Evolutionary conservation across 2,888 invertebrate genomes (phyloP).

Genomic region (Tridacna gigas): DNA sequence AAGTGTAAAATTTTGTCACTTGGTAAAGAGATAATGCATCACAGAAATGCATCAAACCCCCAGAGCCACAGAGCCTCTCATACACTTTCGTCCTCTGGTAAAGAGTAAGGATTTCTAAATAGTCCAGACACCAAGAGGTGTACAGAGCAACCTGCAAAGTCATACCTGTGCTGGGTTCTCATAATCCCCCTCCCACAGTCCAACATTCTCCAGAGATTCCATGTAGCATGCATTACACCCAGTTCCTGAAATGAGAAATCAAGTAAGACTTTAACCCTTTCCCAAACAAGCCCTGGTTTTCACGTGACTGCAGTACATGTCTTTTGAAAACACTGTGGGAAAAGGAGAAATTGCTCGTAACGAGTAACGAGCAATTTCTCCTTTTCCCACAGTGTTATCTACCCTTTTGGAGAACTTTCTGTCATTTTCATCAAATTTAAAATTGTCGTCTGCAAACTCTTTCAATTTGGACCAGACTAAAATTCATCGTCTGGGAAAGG

Average conservation of each 20-base stretch:
- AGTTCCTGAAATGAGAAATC: constrained; percentile 88
- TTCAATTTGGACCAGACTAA: too few species aligned
- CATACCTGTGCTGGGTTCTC: constrained; percentile 84
- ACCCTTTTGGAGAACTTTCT: too few species aligned
- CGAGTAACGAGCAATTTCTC: background rate
- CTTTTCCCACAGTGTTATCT: constrained; percentile 2
- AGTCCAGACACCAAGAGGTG: background rate
- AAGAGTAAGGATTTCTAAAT: too few species aligned
- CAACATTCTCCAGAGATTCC: constrained; percentile 93
- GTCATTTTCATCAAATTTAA: too few species aligned
- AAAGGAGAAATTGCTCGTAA: background rate
- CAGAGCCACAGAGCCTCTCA: too few species aligned
- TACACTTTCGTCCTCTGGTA: too few species aligned
- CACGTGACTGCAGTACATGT: background rate
- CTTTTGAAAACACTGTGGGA: background rate
- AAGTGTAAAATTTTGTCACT: too few species aligned
- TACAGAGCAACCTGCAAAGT: background rate
- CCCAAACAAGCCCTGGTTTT: background rate
- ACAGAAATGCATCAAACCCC: too few species aligned
- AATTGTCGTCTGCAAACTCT: too few species aligned
- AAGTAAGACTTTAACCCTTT: background rate
- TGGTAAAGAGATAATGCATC: too few species aligned
- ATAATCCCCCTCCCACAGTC: constrained; percentile 89
- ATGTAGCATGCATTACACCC: constrained; percentile 98
- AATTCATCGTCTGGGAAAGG: too few species aligned